Evolutionary conservation across 2,113 vertebrate species (phyloP), one percentile per base, ranked within the genome.

Genomic region (Probosciger aterrimus): DNA sequence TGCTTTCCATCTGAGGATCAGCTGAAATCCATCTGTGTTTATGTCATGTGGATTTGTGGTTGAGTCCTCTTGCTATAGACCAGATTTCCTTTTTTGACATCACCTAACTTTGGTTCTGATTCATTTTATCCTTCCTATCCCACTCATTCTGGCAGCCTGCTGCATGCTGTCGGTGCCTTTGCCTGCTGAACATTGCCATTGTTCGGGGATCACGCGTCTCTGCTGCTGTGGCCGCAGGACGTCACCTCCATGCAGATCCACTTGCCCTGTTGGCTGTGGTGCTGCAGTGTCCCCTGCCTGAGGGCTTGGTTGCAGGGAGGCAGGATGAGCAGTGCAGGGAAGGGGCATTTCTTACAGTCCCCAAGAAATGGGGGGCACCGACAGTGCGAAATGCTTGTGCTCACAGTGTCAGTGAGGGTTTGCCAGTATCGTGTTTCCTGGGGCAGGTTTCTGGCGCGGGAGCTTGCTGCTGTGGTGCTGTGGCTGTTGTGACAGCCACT

Each of bases 1-100:
- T 93, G 74, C 85, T 91, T 91, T 73, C 73, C 73, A 18, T 64
- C 49, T 1, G 3, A 53, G 14, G 18, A 55, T 84, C 83, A 43
- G 37, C 90, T 90, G 90, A 93, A 95, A 94, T 91, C 85, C 81
- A 37, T 91, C 86, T 81, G 81, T 8, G 11, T 81, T 93, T 37
- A 22, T 43, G 57, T 47, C 60, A 5, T 28, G 84, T 19, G 47
- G 57, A 27, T 90, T 84, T 76, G 93, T 14, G 62, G 53, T 62
- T 4, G 19, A 84, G 41, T 73, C 46, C 35, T 41, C 47, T 60
- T 63, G 73, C 89, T 73, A 23, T 9, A 60, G 77, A 88, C 19
- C 80, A 85, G 49, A 78, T 86, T 86, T 90, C 80, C 68, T 93
- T 93, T 91, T 70, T 88, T 9, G 3, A 43, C 82, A 82, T 92